Base-by-base conservation (phyloP, 2,797 vertebrate genomes). In the Prunella strophiata region DNA sequence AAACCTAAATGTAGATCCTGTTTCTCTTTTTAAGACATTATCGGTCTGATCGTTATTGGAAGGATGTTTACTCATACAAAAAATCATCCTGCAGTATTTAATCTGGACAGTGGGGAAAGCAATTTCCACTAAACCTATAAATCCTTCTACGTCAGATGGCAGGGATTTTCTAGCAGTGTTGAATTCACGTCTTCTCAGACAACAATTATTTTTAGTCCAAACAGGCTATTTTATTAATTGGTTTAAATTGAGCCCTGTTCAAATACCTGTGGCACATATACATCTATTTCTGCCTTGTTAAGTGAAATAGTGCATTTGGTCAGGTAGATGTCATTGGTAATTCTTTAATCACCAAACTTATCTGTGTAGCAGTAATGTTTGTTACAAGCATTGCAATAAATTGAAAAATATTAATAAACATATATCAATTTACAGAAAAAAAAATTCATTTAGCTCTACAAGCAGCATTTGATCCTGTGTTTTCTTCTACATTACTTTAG, bases 51-150 rank as follows among this genome's bases (percentile, higher is more conserved):
- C 45, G 51, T 97, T 97, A 96, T 96, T 95, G 97, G 94, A 97
- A 97, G 97, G 98, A 97, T 97, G 96, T 98, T 98, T 97, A 97
- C 97, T 97, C 96, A 95, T 94, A 95, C 92, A 87, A 96, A 96
- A 97, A 97, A 97, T 95, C 96, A 98, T 97, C 95, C 96, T 96
- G 92, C 96, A 94, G 97, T 96, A 96, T 98, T 98, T 98, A 98
- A 99, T 98, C 98, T 98, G 97, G 94, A 97, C 94, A 97, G 97
- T 97, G 96, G 98, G 97, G 97, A 98, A 98, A 98, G 98, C 97
- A 98, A 98, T 98, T 98, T 98, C 96, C 97, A 97, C 97, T 98
- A 98, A 99, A 98, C 98, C 98, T 97, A 96, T 98, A 98, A 99
- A 98, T 98, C 98, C 98, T 96, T 97, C 98, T 97, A 97, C 97